Evolutionary conservation across 1,140 invertebrate genomes (phyloP), one percentile per base, ranked within the genome.

Genomic region (Pseudomyrmex concolor): DNA sequence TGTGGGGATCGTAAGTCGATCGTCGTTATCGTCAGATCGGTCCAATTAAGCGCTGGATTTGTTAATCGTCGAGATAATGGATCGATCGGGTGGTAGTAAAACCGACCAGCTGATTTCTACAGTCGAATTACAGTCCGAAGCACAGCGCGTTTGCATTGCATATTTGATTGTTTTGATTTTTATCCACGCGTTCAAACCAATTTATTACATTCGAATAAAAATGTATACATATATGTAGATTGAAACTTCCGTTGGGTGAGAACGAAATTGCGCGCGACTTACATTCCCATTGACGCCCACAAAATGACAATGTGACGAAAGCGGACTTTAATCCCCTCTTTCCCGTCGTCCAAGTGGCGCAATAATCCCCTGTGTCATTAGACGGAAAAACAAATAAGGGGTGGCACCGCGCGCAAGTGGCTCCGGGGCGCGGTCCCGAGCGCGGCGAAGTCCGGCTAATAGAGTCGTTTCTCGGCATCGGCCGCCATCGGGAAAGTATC

Each of bases 391-490:
- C 59, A 83, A 43, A 73, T 51, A 50, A 55, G 57, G 63, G 25
- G 2, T 13, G 8, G 15, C 9, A 15, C n/a, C 34, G 22, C 34
- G 68, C 55, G 86, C 84, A 89, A 88, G 86, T 85, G 55, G 25
- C 55, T 59, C 78, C 62, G 84, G 84, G 83, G 89, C 34, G 89
- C 90, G 91, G 91, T 89, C 84, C 89, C 89, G 81, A 70, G 82
- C 34, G 34, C 34, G 34, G 34, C 88, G 90, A 91, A 92, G 91
- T 91, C 88, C 88, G 68, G 91, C 92, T 94, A 93, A 94, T 94
- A 92, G 92, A 94, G 93, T 93, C 91, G 90, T 34, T 94, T 92
- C 90, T 76, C 86, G 85, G 88, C 91, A 90, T n/a, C 91, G 92
- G 90, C 91, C 89, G 88, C 68, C 76, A 85, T 87, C 87, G 90